These are phyloP conservation scores for Tokudaia muenninki DNA, from an alignment of 2,797 vertebrate species.

Conservation along the genomic window DNA sequence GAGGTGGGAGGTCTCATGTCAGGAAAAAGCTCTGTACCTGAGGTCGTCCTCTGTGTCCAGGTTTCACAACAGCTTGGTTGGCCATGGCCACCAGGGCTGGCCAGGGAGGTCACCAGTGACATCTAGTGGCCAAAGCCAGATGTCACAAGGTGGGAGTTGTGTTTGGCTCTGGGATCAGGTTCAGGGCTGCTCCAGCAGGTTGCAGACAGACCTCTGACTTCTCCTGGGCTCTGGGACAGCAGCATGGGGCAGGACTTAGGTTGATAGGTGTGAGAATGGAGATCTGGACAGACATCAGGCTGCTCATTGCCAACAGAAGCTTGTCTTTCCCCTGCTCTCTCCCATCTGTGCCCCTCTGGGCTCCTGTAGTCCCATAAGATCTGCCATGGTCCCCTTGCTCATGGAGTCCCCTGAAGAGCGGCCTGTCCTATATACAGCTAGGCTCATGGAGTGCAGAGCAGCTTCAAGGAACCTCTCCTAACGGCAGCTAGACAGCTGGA, in stretches of 20 bases:
- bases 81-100: neutral
- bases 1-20: neutral
- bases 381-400: neutral
- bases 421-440: neutral
- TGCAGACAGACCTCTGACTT: neutral
- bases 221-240: rapidly evolving
- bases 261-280: neutral
- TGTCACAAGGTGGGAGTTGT: neutral
- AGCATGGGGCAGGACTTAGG: rapidly evolving
- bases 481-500: neutral
- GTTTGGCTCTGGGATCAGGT: neutral
- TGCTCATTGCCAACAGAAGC: neutral
- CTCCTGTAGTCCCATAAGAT: rapidly evolving
- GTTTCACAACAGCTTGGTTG: neutral
- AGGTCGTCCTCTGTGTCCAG: neutral
- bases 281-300: neutral
- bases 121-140: slow-evolving; percentile 82
- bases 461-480: neutral
- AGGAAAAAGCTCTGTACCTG: neutral
- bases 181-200: rapidly evolving
- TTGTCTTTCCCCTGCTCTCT: neutral
- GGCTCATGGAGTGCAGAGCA: neutral
- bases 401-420: neutral
- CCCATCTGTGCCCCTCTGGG: neutral
- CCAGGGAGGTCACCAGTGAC: slow-evolving; percentile 80